These are phyloP conservation scores for Erythrolamprus reginae DNA, from an alignment of 2,113 vertebrate genomes.

Conservation along the genomic window DNA sequence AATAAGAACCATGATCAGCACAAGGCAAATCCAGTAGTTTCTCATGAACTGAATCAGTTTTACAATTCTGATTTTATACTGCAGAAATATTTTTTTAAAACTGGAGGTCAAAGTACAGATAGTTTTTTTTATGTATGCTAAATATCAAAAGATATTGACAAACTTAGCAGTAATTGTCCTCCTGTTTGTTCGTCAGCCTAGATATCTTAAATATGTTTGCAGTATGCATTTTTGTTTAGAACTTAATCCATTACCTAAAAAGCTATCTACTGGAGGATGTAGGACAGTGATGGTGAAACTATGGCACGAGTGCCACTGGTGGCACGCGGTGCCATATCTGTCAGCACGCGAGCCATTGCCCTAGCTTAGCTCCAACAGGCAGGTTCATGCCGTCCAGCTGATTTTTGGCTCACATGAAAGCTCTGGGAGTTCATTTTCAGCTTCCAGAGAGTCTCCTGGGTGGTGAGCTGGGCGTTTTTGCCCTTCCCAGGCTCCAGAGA, in stretches of 20 bases:
- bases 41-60: background rate
- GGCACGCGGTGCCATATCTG: too few species aligned
- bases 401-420: too few species aligned
- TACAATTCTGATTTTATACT: background rate
- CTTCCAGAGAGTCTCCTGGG: too few species aligned
- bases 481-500: too few species aligned
- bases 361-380: too few species aligned
- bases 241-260: background rate
- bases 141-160: background rate
- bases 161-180: background rate
- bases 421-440: too few species aligned
- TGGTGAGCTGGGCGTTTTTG: too few species aligned
- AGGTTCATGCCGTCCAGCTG: too few species aligned
- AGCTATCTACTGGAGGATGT: background rate
- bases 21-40: background rate
- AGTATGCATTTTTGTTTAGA: background rate
- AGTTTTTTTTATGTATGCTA: background rate
- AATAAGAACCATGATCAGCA: background rate
- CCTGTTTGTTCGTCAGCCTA: background rate
- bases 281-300: too few species aligned
- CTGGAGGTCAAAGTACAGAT: background rate
- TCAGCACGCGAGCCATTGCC: too few species aligned
- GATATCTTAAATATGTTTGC: background rate
- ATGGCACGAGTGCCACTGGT: too few species aligned
- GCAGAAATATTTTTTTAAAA: background rate